Base-by-base conservation (phyloP, 1,140 invertebrate genomes). In the Coenobita brevimanus region DNA sequence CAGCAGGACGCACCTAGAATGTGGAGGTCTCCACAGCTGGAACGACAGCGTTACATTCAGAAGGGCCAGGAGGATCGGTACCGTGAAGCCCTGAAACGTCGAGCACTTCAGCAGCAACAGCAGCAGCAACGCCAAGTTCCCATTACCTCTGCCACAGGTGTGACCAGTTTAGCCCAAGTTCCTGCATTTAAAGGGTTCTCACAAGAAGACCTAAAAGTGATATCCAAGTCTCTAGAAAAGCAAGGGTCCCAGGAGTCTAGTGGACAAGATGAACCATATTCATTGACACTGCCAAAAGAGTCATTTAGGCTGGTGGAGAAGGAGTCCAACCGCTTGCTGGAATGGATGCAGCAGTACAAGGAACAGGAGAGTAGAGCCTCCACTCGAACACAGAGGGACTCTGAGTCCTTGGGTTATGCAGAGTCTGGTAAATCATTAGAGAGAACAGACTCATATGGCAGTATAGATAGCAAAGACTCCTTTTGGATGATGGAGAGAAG, bases 1-100 rank as follows among this genome's bases (percentile, higher is more conserved):
- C 2, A 64, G 27, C 76, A 81, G 21, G 73, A 86, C 8, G 62
- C 27, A 17, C 33, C 41, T 92, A 92, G 83, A 91, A 36, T 91
- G 8, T 93, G 93, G 93, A 92, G 92, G 46, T 93, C 93, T 0
- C 92, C 93, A 15, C 91, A 93, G 17, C 82, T 91, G 0, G 93
- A 94, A 80, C 91, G 92, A 0, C 93, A 92, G 76, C 91, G 93
- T 3, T 87, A 93, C 21, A 79, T 94, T n/a, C 92, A 93, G 71
- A 93, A 93, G 69, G 89, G 73, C 43, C 83, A 87, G 69, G 89
- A 92, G 92, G 60, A 93, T 93, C 46, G 93, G 92, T 80, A 86
- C 94, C 41, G 92, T 93, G 64, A 93, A 93, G 69, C 92, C 90
- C 84, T 84, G 91, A 73, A 91, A 84, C 33, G 82, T 82, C 89